Evolutionary conservation across 2,888 invertebrate genomes (phyloP), one percentile per base, ranked within the genome.

Genomic region (Emmelina monodactyla): DNA sequence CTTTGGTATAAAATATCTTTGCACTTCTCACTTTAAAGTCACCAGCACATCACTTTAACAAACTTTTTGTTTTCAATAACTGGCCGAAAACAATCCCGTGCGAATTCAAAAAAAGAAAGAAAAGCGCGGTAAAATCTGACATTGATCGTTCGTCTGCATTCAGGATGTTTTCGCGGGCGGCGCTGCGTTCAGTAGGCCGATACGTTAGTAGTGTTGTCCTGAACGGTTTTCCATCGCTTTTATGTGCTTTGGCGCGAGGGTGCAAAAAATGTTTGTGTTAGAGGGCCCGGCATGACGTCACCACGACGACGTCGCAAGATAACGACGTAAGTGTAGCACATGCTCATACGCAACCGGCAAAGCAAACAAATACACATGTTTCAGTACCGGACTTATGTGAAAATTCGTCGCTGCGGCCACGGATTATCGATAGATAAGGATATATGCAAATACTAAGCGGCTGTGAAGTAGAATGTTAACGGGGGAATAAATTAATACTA

Each of bases 181-280:
- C 25, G 25, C 25, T 63, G 59, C 59, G 75, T 73, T 71, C 76
- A 63, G 72, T 58, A 59, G 57, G 66, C 65, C 57, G 76, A 66
- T 68, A 66, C 65, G 55, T 69, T n/a, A n/a, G 62, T 67, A 72
- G 65, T 76, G 73, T 68, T 68, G 67, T 71, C 76, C 76, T 76
- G 75, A 69, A 70, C 67, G 62, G 60, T 66, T 75, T 76, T 69
- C 67, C 64, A 66, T 62, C 55, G 68, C 71, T 76, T 78, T 75
- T 78, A 78, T 75, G 73, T 69, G 49, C 58, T 51, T 58, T 62
- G 62, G 55, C 56, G 67, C 63, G 66, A 71, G 76, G 73, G 76
- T 75, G 73, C 65, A 75, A 78, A 76, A 78, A 76, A 72, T 76
- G 75, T 76, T 78, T 73, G 66, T 62, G 58, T 58, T 55, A 50